Base-by-base conservation (phyloP, 2,888 invertebrate genomes). In the Ormyrus pomaceus region DNA sequence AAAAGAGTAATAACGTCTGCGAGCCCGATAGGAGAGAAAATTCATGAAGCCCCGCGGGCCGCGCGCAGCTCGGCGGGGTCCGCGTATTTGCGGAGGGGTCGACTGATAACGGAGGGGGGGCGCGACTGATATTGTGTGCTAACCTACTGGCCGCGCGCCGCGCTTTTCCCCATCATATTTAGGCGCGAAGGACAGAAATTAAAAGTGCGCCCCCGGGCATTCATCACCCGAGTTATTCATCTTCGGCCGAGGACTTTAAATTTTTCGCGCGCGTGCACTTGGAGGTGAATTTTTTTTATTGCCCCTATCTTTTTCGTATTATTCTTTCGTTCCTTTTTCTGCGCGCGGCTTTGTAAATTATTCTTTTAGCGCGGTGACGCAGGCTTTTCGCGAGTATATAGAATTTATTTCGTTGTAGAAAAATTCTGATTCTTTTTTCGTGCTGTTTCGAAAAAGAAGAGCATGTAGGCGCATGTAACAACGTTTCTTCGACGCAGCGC, bases 51-150 rank as follows among this genome's bases (percentile, higher is more conserved):
- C 34, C 34, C 34, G 34, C 34, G 34, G 34, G 34, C 34, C 19
- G 19, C 34, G 34, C 34, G 34, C 34, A 4, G 34, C 34, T 34
- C 34, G 34, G 34, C 34, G 34, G 34, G 34, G 1, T 2, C 85
- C 85, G 85, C 85, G 87, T 88, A 89, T 89, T 88, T 89, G 87
- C 86, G 79, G 84, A 88, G 85, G 87, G 87, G 86, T 86, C 85
- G 84, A 34, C 86, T 86, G 89, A 88, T 89, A 88, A 87, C 88
- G 84, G 87, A 0, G 34, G 19, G 19, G 19, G 19, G 19, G 3
- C 0, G 86, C 85, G 84, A 83, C 83, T 86, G 83, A 86, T 84
- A 86, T 84, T 85, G 84, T 84, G 84, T 85, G 84, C 83, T 83
- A 82, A 84, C 82, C 80, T 80, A 82, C 73, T 80, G 82, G 82